Evolutionary conservation across 2,113 vertebrate species (phyloP), one percentile per base, ranked within the genome.

Genomic region (Xiphorhynchus elegans): DNA sequence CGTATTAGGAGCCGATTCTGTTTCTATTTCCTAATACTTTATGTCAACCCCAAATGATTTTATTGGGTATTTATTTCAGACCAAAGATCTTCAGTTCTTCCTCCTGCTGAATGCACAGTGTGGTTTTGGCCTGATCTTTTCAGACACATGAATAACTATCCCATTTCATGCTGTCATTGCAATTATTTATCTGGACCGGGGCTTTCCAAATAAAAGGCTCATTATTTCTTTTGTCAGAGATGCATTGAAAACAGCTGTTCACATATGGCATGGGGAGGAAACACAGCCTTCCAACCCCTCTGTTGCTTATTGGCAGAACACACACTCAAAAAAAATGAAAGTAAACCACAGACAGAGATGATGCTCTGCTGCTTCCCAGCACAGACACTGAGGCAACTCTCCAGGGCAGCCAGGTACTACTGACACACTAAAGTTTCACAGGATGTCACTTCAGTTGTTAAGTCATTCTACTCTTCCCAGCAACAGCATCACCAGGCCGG

Each of bases 101-200:
- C 73, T 89, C 3, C 8, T 70, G 85, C 86, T 90, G 90, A 94
- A 93, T 93, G 86, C 83, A 91, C 83, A 66, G 79, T 23, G 83
- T 78, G 69, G 58, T 74, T 95, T 81, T 72, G 76, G 90, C 42
- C 39, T 96, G 90, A 93, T 97, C 92, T 89, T 90, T 89, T 72
- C 92, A 96, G 93, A 84, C 93, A 78, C 92, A 87, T 89, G 90
- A 96, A 92, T 95, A 97, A 91, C 88, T 64, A 84, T 84, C 90
- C 90, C 80, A 68, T 96, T 96, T 93, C 95, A 94, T 95, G 95
- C 95, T 96, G 95, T 93, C 95, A 94, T 23, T 86, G 95, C 96
- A 80, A 96, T 92, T 96, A 95, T 92, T 94, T 96, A 90, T 93
- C 95, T 74, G 72, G 42, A 37, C 78, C 29, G 60, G 83, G 86